These are phyloP conservation scores for Dendrocincla tyrannina DNA, from an alignment of 2,797 vertebrate genomes.

Conservation along the genomic window DNA sequence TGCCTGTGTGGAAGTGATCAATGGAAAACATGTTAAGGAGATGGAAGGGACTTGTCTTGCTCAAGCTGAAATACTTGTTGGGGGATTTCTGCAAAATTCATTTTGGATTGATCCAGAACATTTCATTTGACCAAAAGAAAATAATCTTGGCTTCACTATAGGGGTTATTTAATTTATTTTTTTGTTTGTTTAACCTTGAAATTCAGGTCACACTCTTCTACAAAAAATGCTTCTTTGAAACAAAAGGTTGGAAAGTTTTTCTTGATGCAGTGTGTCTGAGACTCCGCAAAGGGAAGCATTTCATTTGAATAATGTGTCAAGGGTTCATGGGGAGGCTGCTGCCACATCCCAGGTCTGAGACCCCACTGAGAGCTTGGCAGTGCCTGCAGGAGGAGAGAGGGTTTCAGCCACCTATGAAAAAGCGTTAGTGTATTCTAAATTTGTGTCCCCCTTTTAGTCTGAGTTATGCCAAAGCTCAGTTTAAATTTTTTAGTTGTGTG, in stretches of 20 bases:
- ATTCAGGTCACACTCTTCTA: neutral
- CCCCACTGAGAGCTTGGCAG: neutral
- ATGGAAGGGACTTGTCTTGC: slow-evolving; percentile 48
- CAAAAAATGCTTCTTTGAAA: neutral
- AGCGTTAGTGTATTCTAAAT: neutral
- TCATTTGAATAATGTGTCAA: neutral
- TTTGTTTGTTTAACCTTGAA: slow-evolving; percentile 34
- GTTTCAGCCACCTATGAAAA: neutral
- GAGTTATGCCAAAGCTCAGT: neutral
- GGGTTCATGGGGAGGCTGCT: neutral
- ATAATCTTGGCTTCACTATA: neutral
- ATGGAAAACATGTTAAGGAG: slow-evolving; percentile 55
- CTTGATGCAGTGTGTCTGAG: neutral
- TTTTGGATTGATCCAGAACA: slow-evolving; percentile 54
- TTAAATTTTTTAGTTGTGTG: neutral
- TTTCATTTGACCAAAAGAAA: slow-evolving; percentile 46
- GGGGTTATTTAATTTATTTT: neutral
- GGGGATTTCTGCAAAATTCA: slow-evolving; percentile 17
- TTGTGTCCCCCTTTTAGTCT: neutral
- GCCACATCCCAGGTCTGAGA: neutral
- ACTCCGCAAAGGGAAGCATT: neutral
- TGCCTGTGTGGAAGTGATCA: slow-evolving; percentile 11
- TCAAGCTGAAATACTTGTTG: slow-evolving; percentile 25
- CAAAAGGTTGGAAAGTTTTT: neutral
- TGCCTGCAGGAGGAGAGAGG: neutral